Percentiles rank a stretch among this genome's conserved stretches.
Conservation (phyloP, 2,888 invertebrate genomes). For the Folsomia manolachei region DNA sequence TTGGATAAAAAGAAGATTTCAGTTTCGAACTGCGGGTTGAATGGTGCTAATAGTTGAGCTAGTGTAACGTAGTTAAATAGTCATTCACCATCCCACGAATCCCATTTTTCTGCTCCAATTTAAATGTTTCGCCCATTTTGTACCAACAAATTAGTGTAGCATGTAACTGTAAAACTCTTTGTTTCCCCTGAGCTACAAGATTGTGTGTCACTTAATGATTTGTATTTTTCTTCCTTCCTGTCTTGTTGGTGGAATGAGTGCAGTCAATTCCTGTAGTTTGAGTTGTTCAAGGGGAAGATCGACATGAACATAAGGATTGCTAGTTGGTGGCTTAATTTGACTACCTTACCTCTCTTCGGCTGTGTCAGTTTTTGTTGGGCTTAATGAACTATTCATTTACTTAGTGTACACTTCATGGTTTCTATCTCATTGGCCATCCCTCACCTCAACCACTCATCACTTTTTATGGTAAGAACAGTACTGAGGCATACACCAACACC, state of each 20-base stretch:
- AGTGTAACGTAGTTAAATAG: not conserved
- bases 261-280: too few species aligned
- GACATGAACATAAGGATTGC: too few species aligned
- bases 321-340: too few species aligned
- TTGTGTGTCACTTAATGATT: not conserved
- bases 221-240: not conserved
- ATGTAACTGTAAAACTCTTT: not conserved
- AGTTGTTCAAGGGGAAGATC: too few species aligned
- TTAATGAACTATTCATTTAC: not conserved
- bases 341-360: not conserved
- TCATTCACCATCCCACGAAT: not conserved
- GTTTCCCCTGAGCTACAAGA: not conserved
- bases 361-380: not conserved
- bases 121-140: not conserved
- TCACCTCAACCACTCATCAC: not conserved
- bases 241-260: not conserved
- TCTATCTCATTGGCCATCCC: not conserved
- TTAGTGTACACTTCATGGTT: not conserved
- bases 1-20: not conserved
- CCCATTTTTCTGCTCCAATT: slow-evolving; percentile 4
- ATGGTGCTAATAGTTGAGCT: not conserved
- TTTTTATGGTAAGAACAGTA: too few species aligned
- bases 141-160: not conserved
- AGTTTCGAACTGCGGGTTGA: not conserved
- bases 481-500: not conserved